Base-by-base conservation (phyloP, 2,888 invertebrate species). In the Fragum fragum region DNA sequence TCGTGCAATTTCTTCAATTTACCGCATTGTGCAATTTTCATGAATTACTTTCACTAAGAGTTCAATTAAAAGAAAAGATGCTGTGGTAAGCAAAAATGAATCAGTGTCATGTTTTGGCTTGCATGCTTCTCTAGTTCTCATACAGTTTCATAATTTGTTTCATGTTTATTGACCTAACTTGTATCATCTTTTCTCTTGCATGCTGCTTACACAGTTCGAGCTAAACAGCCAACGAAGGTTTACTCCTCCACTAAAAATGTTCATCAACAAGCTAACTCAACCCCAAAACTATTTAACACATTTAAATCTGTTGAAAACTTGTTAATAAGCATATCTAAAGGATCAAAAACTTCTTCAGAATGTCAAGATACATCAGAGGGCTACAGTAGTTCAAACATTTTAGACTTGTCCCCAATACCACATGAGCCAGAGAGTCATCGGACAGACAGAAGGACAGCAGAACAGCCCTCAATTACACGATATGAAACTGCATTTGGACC, bases 291-390 rank as follows among this genome's bases (percentile, higher is more conserved):
- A 61, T 71, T 91, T 29, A 87, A 89, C 75, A 89, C 90, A 16
- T 92, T 90, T 73, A 88, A 90, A 28, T 94, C 93, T 7, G 90
- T 93, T 26, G 93, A 94, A 85, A 92, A 93, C 70, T 90, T 93
- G n/a, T 78, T 93, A 59, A 52, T 91, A 76, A 88, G 90, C 82
- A 81, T 91, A 82, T 92, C 91, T 36, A 87, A 76, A 79, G 81
- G 85, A 85, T 87, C 79, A 63, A 85, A 78, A 74, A 78, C 75
- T 73, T 85, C 83, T 71, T 70, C 86, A 68, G 84, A 84, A 47
- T 85, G 83, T 59, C 87, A 87, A 23, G 86, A 88, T 52, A 78
- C 84, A 5, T 78, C 82, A 6, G 85, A 80, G 42, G 83, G 82
- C 71, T 79, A 81, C 71, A 74, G 72, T 39, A 88, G 88, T 77